Evolutionary conservation across 2,888 invertebrate genomes (phyloP).

Genomic region (Torymus auratus): DNA sequence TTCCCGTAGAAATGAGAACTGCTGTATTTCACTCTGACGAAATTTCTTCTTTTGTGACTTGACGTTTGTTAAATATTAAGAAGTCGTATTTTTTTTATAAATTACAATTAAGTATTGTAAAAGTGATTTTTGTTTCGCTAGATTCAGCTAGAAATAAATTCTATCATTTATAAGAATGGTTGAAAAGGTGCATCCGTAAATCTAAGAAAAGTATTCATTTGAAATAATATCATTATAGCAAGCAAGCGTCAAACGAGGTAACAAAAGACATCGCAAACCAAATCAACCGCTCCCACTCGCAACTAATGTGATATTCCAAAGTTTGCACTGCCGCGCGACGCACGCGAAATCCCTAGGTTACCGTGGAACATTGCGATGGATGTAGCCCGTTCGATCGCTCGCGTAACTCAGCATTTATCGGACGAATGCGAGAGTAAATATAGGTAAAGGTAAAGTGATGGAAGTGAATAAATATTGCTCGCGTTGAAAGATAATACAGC

Average conservation of each 20-base stretch:
- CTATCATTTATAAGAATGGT: no score
- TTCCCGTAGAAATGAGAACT: no score
- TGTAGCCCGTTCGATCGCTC: neutral
- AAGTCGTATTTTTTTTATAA: no score
- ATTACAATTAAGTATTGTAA: no score
- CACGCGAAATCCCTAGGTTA: constrained; percentile 12
- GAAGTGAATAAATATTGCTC: constrained; percentile 1
- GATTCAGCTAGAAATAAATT: no score
- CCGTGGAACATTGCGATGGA: constrained; percentile 19
- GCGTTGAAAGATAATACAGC: no score
- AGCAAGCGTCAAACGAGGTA: neutral
- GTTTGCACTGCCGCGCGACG: constrained; percentile 7
- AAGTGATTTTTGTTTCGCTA: no score
- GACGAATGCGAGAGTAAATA: neutral
- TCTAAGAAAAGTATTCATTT: neutral
- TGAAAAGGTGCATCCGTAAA: no score
- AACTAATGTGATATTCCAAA: constrained; percentile 22
- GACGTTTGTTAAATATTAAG: neutral
- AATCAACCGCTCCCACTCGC: constrained; percentile 12
- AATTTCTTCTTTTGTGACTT: neutral
- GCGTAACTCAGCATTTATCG: constrained; percentile 7
- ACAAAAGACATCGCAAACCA: constrained; percentile 8
- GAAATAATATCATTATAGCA: neutral
- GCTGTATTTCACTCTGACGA: neutral
- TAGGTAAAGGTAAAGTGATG: neutral